These are phyloP conservation scores for Sarcophaga peregrina DNA, from an alignment of 1,140 invertebrate species.

Conservation along the genomic window DNA sequence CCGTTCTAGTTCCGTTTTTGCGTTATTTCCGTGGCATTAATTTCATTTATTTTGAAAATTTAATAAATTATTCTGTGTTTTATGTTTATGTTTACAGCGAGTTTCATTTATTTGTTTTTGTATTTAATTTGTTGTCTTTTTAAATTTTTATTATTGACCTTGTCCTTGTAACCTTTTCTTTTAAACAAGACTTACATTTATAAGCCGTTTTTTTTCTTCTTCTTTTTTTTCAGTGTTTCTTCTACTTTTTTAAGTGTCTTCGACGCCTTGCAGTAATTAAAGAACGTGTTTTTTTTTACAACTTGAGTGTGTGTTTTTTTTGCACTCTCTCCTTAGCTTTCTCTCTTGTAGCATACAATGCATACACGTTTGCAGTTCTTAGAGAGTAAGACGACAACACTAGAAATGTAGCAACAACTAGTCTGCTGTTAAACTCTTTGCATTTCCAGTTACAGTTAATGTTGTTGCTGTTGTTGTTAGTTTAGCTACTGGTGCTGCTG, in stretches of 20 bases:
- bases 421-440: not conserved
- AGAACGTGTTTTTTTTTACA: not conserved
- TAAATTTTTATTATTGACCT: not conserved
- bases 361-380: not conserved
- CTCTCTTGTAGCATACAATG: not conserved
- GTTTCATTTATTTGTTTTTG: not conserved
- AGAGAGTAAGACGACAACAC: not conserved
- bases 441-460: not conserved
- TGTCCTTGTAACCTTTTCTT: constrained; percentile 29
- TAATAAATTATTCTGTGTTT: not conserved
- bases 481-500: not conserved
- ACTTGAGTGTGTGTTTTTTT: not conserved
- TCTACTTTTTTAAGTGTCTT: not conserved
- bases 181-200: too few relatives aligned
- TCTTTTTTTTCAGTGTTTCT: constrained; percentile 1
- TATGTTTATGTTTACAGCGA: not conserved
- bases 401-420: not conserved
- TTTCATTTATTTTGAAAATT: not conserved
- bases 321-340: not conserved
- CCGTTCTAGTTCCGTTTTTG: not conserved
- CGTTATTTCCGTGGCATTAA: not conserved
- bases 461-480: not conserved
- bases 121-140: not conserved
- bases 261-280: constrained; percentile 12
- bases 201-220: too few relatives aligned